Evolutionary conservation across 2,797 vertebrate species (phyloP).

Genomic region (Peromyscus melanophrys): DNA sequence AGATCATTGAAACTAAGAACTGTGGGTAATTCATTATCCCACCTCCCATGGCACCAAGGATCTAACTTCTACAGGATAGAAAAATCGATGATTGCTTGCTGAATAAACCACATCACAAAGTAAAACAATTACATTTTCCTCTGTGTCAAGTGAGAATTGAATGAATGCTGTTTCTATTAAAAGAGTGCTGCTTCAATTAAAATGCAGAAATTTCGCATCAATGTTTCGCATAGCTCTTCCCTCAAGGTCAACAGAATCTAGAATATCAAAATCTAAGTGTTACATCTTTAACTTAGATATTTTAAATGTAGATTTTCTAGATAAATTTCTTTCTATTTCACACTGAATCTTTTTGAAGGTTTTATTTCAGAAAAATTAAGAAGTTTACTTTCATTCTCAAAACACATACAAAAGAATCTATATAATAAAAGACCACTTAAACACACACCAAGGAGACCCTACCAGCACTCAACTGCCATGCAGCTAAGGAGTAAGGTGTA

Average conservation of each 20-base stretch:
- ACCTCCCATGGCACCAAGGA: neutral
- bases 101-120: slow-evolving; percentile 48
- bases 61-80: neutral
- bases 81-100: slow-evolving; percentile 48
- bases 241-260: slow-evolving; percentile 1
- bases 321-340: neutral
- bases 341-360: neutral
- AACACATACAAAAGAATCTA: neutral
- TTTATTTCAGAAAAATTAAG: neutral
- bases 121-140: slow-evolving; percentile 16
- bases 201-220: neutral
- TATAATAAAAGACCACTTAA: too few species aligned
- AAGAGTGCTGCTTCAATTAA: neutral
- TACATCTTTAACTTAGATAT: neutral
- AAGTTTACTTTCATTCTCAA: neutral
- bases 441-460: neutral
- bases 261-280: slow-evolving; percentile 4
- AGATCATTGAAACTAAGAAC: neutral
- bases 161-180: slow-evolving; percentile 28
- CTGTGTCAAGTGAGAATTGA: slow-evolving; percentile 1
- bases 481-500: neutral
- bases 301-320: neutral
- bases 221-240: slow-evolving; percentile 22
- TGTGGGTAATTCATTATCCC: slow-evolving; percentile 30
- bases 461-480: too few species aligned